These are phyloP conservation scores for Sebastes miniatus DNA, from an alignment of 2,797 vertebrate species.

Conservation along the genomic window DNA sequence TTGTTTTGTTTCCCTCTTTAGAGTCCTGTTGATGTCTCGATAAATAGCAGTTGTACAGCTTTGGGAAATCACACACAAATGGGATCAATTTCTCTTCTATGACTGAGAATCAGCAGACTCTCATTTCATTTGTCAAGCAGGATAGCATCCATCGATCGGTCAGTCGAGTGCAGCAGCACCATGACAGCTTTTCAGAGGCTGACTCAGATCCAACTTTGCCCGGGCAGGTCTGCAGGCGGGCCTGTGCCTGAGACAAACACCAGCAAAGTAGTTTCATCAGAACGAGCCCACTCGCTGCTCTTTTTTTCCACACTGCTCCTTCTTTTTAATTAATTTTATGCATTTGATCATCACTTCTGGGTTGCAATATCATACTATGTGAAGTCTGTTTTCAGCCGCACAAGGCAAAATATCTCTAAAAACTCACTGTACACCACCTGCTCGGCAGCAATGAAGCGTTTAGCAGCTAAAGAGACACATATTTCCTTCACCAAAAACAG, in stretches of 20 bases:
- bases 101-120: slow-evolving; percentile 40
- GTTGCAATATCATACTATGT: neutral
- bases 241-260: slow-evolving; percentile 11
- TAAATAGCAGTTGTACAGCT: slow-evolving; percentile 30
- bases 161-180: slow-evolving; percentile 34
- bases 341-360: neutral
- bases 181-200: slow-evolving; percentile 31
- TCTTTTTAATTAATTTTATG: slow-evolving; percentile 1
- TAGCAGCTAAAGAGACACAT: no score
- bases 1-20: slow-evolving; percentile 7
- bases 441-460: no score
- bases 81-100: slow-evolving; percentile 41
- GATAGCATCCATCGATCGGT: slow-evolving; percentile 48
- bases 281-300: neutral
- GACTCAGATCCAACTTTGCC: slow-evolving; percentile 16
- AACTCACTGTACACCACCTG: neutral
- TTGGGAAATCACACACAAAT: slow-evolving; percentile 57
- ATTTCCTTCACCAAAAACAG: neutral
- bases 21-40: slow-evolving; percentile 12
- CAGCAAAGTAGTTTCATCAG: slow-evolving; percentile 21
- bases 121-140: slow-evolving; percentile 50
- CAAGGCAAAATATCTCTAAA: neutral
- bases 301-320: neutral
- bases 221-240: slow-evolving; percentile 6
- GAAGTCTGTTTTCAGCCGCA: neutral